These are phyloP conservation scores for Scytalopus superciliaris DNA, from an alignment of 2,113 vertebrate genomes.

Conservation along the genomic window DNA sequence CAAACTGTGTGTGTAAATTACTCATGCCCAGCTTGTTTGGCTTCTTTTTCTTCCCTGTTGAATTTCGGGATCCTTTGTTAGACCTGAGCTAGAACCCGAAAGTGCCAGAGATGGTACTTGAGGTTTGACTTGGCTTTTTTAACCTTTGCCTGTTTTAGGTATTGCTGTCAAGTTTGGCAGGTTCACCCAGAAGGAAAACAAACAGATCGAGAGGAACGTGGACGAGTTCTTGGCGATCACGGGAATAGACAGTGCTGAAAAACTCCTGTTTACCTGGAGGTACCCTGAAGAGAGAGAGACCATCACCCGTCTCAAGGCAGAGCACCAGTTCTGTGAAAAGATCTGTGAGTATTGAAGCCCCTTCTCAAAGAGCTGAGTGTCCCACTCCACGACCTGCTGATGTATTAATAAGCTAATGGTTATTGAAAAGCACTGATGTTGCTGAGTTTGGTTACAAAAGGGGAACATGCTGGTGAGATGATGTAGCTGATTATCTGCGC, in stretches of 20 bases:
- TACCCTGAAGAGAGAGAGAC: conserved; percentile 62
- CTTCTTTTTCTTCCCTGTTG: neutral
- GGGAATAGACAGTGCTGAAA: conserved; percentile 73
- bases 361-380: neutral
- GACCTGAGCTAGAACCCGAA: neutral
- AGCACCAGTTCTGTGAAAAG: conserved; percentile 57
- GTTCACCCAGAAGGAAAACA: conserved; percentile 75
- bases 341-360: conserved; percentile 62
- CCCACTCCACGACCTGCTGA: neutral
- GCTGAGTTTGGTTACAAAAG: neutral
- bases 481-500: neutral
- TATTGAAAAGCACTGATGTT: neutral
- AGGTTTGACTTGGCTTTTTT: neutral
- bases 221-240: conserved; percentile 64
- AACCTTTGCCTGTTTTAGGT: conserved; percentile 36
- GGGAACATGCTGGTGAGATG: neutral
- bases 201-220: conserved; percentile 69
- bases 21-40: neutral
- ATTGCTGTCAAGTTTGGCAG: conserved; percentile 71
- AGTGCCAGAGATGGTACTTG: neutral
- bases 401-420: neutral
- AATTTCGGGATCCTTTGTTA: neutral
- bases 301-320: conserved; percentile 61
- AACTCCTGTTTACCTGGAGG: conserved; percentile 67
- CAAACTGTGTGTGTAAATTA: fast-evolving